Base-by-base conservation (phyloP, 1,140 invertebrate species). In the Andrena cerasifolii region DNA sequence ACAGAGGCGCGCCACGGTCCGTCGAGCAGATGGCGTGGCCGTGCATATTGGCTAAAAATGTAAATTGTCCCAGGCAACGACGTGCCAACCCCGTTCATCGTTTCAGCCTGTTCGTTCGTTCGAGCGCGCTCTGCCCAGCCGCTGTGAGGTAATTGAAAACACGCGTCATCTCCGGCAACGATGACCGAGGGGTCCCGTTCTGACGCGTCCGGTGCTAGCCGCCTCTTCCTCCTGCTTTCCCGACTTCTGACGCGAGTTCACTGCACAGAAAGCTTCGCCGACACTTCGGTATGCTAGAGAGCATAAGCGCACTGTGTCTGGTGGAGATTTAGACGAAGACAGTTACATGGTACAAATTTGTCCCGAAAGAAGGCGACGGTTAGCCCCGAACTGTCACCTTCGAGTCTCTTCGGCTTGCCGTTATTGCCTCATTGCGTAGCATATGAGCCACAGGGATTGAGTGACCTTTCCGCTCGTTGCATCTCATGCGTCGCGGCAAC, bases 31-130 rank as follows among this genome's bases (percentile, higher is more conserved):
- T 80, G 73, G 28, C 53, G 43, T 8, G 21, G 74, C 75, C 82
- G 36, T 68, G 86, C 90, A 88, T 90, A 91, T 87, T 88, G 87
- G 83, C 85, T 88, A 88, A 91, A 91, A 91, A 91, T 90, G 88
- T 86, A 91, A 91, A 91, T 91, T 89, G 85, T 71, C 78, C 82
- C 51, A 40, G 36, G 36, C n/a, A 70, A 82, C 79, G 83, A 70
- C 62, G 79, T 62, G 65, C 61, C n/a, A 56, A 47, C 33, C 45
- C 43, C 58, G 65, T 26, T 56, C 53, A 56, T 54, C 51, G 51
- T 56, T 56, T 53, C 36, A 51, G 71, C 53, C 78, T 62, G 72
- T 79, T 78, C 75, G 66, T 63, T 65, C 80, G 53, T 51, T 80
- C 40, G 54, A 63, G 70, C 80, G 75, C 51, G 77, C 58, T 56